These are phyloP conservation scores for Tretioscincus oriximinensis DNA, from an alignment of 2,113 vertebrate species.

Conservation along the genomic window DNA sequence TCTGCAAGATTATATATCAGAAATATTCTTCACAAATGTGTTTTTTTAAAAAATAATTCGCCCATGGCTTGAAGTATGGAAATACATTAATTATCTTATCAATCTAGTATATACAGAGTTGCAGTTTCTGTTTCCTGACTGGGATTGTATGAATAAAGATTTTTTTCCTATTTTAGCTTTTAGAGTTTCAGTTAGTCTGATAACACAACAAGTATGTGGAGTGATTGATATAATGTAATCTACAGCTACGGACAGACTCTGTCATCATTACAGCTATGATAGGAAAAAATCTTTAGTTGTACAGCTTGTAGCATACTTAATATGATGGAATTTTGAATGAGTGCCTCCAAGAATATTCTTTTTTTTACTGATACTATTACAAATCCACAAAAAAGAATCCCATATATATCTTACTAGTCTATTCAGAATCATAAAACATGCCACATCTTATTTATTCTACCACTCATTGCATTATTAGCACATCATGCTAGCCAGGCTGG, in stretches of 20 bases:
- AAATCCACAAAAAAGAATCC: no score
- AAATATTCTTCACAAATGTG: slow-evolving; percentile 49
- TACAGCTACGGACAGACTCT: background rate
- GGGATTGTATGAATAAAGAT: background rate
- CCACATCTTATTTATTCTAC: no score
- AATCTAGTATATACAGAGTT: background rate
- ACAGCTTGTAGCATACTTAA: no score
- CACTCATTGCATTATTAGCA: no score
- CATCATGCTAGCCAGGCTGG: no score
- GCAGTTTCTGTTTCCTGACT: background rate
- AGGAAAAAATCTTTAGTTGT: no score
- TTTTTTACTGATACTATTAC: no score
- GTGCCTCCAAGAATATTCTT: no score
- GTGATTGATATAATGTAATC: background rate
- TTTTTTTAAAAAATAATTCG: slow-evolving; percentile 32
- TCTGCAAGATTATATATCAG: slow-evolving; percentile 27
- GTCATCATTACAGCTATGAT: no score
- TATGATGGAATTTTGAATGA: no score
- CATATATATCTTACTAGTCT: no score
- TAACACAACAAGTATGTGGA: background rate
- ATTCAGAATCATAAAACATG: no score
- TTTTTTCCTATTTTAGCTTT: background rate
- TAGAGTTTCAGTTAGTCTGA: background rate
- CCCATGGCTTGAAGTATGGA: slow-evolving; percentile 32
- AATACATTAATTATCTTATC: slow-evolving; percentile 36